Evolutionary conservation across 2,888 invertebrate species (phyloP).

Genomic region (Brachyptera risi): DNA sequence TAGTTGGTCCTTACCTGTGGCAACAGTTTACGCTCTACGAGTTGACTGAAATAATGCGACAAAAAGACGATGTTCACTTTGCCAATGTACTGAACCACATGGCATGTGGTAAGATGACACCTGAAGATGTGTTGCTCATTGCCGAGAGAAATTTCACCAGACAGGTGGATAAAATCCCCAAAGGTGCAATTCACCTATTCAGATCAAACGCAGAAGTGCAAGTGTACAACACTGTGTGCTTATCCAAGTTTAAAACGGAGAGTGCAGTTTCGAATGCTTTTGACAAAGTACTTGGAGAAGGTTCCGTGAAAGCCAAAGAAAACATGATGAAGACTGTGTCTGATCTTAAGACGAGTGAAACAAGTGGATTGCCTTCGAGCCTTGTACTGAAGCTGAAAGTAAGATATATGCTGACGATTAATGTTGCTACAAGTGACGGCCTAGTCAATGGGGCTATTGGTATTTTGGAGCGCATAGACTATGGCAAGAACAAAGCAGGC

Average conservation of each 20-base stretch:
- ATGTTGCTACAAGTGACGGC: constrained; percentile 35
- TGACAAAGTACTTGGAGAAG: constrained; percentile 14
- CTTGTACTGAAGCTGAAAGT: constrained; percentile 35
- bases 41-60: constrained; percentile 40
- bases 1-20: constrained; percentile 30
- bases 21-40: constrained; percentile 36
- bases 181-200: constrained; percentile 28
- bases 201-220: constrained; percentile 26
- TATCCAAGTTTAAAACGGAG: not conserved
- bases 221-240: constrained; percentile 21
- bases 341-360: constrained; percentile 9
- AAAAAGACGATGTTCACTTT: constrained; percentile 36
- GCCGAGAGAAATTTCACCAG: not conserved
- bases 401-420: constrained; percentile 36
- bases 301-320: constrained; percentile 5
- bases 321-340: constrained; percentile 9
- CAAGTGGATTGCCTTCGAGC: constrained; percentile 32
- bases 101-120: constrained; percentile 34
- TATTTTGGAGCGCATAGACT: constrained; percentile 18
- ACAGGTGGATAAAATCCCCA: constrained; percentile 21
- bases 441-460: constrained; percentile 37
- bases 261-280: constrained; percentile 5
- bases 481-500: too few species aligned
- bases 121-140: constrained; percentile 34
- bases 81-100: constrained; percentile 36